phyloP scores from a whole-genome alignment of 2,113 vertebrate genomes.

The Campylomormyrus tamandua region DNA sequence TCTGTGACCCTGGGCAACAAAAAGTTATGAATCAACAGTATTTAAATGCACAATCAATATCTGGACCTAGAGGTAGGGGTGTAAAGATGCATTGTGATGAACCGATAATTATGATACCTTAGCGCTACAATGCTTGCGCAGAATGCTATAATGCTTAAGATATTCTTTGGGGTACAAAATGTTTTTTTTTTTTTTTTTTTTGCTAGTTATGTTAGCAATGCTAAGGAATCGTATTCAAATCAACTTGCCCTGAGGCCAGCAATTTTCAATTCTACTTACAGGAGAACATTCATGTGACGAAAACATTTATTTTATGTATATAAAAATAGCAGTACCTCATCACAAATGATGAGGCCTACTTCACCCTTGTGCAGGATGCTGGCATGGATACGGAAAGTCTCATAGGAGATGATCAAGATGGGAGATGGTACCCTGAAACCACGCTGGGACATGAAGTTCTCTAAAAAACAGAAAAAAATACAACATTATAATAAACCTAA shows the following conservation, averaged over 20 bases:
- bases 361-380: constrained; percentile 77
- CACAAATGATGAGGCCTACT: constrained; percentile 89
- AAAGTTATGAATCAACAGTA: neutral
- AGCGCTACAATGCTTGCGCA: neutral
- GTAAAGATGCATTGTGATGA: neutral
- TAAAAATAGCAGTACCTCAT: constrained; percentile 67
- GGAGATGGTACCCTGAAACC: constrained; percentile 77
- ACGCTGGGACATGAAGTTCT: constrained; percentile 78
- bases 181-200: neutral
- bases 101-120: neutral
- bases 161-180: neutral
- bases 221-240: neutral
- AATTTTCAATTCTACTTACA: neutral
- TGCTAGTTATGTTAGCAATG: neutral
- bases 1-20: constrained; percentile 74
- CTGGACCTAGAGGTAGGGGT: neutral
- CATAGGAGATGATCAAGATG: constrained; percentile 93
- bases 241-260: neutral
- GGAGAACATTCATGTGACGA: neutral
- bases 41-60: neutral
- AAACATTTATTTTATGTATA: neutral
- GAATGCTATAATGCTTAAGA: neutral
- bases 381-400: constrained; percentile 86
- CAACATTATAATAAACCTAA: neutral
- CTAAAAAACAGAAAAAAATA: constrained; percentile 46